Conservation (phyloP, 2,888 invertebrate genomes). For the Bombyx huttoni region DNA sequence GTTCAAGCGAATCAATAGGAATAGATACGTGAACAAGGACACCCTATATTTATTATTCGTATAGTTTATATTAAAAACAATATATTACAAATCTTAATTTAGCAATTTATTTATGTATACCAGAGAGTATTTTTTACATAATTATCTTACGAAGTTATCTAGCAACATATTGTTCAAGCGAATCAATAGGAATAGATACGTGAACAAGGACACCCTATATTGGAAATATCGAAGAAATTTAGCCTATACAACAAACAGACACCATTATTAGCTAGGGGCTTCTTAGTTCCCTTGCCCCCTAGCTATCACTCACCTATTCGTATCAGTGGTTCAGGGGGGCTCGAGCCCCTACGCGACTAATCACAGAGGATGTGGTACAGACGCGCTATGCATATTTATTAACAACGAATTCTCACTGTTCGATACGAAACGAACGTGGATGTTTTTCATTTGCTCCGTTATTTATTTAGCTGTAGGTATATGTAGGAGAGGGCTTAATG, state of each 20-base stretch:
- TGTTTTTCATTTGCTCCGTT: constrained; percentile 66
- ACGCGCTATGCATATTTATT: constrained; percentile 72
- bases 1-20: constrained; percentile 41
- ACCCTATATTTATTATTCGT: too few relatives aligned
- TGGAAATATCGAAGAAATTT: constrained; percentile 68
- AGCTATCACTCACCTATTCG: constrained; percentile 69
- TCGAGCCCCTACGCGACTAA: constrained; percentile 52
- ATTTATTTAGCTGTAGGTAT: constrained; percentile 64
- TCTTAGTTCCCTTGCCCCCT: constrained; percentile 53
- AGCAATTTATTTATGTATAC: too few relatives aligned
- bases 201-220: constrained; percentile 59
- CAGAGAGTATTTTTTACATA: too few relatives aligned
- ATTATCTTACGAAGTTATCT: neutral
- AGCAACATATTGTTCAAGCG: constrained; percentile 14
- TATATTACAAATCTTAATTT: too few relatives aligned
- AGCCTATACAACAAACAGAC: constrained; percentile 58
- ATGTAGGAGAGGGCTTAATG: constrained; percentile 42
- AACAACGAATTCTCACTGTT: constrained; percentile 61
- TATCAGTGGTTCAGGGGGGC: constrained; percentile 41
- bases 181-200: constrained; percentile 57
- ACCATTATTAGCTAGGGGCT: constrained; percentile 66
- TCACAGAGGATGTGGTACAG: constrained; percentile 68
- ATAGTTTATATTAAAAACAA: too few relatives aligned
- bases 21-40: constrained; percentile 57
- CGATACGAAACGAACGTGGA: constrained; percentile 43